Conservation (phyloP, 1,140 invertebrate genomes). For the Dinothrombium tinctorium region DNA sequence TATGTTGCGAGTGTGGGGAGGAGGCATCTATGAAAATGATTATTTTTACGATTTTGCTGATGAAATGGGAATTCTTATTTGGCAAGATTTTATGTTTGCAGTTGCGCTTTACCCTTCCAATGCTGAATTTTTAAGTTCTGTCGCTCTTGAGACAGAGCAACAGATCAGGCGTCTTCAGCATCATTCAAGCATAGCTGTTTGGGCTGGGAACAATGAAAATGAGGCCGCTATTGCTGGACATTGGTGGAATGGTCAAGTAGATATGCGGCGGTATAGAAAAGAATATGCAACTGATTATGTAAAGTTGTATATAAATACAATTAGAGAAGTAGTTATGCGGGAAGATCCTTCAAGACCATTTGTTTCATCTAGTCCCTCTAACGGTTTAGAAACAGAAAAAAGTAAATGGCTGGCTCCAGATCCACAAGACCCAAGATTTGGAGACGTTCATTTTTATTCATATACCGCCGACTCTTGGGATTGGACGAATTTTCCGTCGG, state of each 20-base stretch:
- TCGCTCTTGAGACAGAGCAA: constrained; percentile 50
- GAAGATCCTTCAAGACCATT: constrained; percentile 39
- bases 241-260: constrained; percentile 31
- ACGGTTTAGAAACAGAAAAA: constrained; percentile 47
- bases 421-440: constrained; percentile 52
- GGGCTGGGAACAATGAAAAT: constrained; percentile 93
- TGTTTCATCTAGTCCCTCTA: constrained; percentile 70
- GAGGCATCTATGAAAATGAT: constrained; percentile 79
- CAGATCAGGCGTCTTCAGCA: constrained; percentile 59
- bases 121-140: constrained; percentile 40
- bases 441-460: constrained; percentile 33
- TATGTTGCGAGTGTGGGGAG: constrained; percentile 88
- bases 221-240: constrained; percentile 61
- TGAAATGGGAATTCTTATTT: constrained; percentile 19
- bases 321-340: constrained; percentile 36
- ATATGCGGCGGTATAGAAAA: neutral
- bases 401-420: constrained; percentile 48
- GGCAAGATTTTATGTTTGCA: constrained; percentile 81
- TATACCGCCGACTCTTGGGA: constrained; percentile 60
- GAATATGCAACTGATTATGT: constrained; percentile 47
- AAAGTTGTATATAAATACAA: constrained; percentile 52
- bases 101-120: constrained; percentile 77
- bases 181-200: constrained; percentile 62
- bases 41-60: constrained; percentile 54
- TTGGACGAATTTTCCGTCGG: constrained; percentile 40